These are phyloP conservation scores for Albula glossodonta DNA, from an alignment of 2,113 vertebrate species.

Conservation along the genomic window DNA sequence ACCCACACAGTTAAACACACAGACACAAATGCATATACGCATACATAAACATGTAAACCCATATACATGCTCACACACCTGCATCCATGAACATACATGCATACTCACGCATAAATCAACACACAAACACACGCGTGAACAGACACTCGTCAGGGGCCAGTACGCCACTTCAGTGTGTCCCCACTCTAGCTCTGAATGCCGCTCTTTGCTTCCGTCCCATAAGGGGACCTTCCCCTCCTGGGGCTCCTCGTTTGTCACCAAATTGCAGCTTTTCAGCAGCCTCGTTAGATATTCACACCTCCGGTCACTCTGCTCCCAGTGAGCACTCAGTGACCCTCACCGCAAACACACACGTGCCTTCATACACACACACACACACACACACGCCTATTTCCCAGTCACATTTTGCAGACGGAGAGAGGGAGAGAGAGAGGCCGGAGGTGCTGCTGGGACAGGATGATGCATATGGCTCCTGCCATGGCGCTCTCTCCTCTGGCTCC, in stretches of 20 bases:
- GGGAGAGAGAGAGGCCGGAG: not conserved
- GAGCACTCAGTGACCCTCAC: not conserved
- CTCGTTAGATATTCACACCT: constrained; percentile 9
- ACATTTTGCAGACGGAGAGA: not conserved
- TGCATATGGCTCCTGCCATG: not conserved
- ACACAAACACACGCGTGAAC: not conserved
- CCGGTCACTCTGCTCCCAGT: not conserved
- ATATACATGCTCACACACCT: not conserved
- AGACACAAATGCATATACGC: not conserved
- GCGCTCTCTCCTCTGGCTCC: not conserved
- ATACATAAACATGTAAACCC: not conserved
- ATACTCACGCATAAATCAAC: not conserved
- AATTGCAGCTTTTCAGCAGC: not conserved
- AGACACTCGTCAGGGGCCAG: not conserved
- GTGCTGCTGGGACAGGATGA: not conserved
- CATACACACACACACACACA: not conserved
- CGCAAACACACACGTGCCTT: not conserved
- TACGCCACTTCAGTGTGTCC: no score
- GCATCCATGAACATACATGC: not conserved
- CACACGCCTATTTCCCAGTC: not conserved
- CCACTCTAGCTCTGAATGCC: no score
- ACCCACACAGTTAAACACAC: no score
- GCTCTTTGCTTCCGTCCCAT: not conserved
- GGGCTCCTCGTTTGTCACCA: not conserved
- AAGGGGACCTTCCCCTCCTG: not conserved